Evolutionary conservation across 1,140 invertebrate genomes (phyloP).

Genomic region (Brachionus rotundiformis): DNA sequence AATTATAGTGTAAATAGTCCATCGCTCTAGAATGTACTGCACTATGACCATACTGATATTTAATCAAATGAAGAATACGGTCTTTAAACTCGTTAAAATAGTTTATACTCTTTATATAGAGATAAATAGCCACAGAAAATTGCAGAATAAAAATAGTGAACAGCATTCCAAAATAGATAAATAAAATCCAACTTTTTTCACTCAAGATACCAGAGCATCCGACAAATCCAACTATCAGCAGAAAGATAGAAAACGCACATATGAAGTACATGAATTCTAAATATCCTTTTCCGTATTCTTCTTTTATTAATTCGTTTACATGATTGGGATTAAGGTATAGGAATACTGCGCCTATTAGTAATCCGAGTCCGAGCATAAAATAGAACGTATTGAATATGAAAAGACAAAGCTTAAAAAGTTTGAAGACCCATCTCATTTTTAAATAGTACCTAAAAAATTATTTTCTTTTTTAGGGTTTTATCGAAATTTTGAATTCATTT

Average conservation of each 20-base stretch:
- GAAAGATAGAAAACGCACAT: slow-evolving; percentile 30
- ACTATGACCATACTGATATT: slow-evolving; percentile 31
- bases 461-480: not conserved
- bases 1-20: slow-evolving; percentile 45
- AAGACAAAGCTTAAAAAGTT: slow-evolving; percentile 39
- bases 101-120: slow-evolving; percentile 39
- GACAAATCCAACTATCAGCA: slow-evolving; percentile 41
- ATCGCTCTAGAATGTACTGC: slow-evolving; percentile 27
- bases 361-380: slow-evolving; percentile 32
- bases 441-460: not conserved
- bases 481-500: not conserved
- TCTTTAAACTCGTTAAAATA: slow-evolving; percentile 47
- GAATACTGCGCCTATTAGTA: slow-evolving; percentile 4
- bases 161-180: slow-evolving; percentile 36
- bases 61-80: slow-evolving; percentile 1
- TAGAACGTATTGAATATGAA: slow-evolving; percentile 50
- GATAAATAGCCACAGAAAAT: slow-evolving; percentile 19
- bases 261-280: slow-evolving; percentile 37
- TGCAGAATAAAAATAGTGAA: slow-evolving; percentile 43
- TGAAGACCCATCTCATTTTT: slow-evolving; percentile 49
- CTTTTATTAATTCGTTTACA: slow-evolving; percentile 42
- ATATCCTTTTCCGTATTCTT: slow-evolving; percentile 48
- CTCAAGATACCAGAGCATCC: slow-evolving; percentile 31
- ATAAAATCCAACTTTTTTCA: slow-evolving; percentile 49
- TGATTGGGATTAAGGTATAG: slow-evolving; percentile 44